phyloP scores from a whole-genome alignment of 2,888 invertebrate species.

The Nymphalis polychloros region DNA sequence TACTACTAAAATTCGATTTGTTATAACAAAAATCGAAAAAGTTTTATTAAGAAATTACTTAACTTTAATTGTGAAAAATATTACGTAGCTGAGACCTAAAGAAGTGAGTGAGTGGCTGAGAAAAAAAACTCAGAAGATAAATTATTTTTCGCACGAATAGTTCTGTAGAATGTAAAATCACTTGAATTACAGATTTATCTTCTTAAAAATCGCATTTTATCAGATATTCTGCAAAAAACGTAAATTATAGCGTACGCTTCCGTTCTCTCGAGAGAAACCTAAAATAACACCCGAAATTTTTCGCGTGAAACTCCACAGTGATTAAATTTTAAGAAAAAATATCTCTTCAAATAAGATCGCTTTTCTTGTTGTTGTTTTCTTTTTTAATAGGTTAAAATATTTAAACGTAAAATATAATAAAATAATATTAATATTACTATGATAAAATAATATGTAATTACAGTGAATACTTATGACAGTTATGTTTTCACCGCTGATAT shows the following conservation, averaged over 20 bases:
- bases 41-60: too few relatives aligned
- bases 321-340: constrained; percentile 25
- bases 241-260: constrained; percentile 30
- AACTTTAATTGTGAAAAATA: too few relatives aligned
- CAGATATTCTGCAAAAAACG: constrained; percentile 19
- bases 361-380: not conserved
- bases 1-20: too few relatives aligned
- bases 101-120: too few relatives aligned
- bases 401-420: too few relatives aligned
- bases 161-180: constrained; percentile 6
- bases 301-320: constrained; percentile 18
- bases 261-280: constrained; percentile 17
- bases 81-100: too few relatives aligned
- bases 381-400: too few relatives aligned
- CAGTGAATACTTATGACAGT: too few relatives aligned
- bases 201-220: constrained; percentile 7
- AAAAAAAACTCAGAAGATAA: not conserved
- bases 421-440: too few relatives aligned
- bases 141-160: constrained; percentile 1
- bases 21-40: too few relatives aligned
- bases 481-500: too few relatives aligned
- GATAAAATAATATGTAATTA: too few relatives aligned
- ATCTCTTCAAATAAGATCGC: not conserved
- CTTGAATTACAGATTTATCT: constrained; percentile 3
- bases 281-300: constrained; percentile 26